Percentiles rank a stretch among this genome's conserved stretches.
Conservation (phyloP, 2,113 vertebrate species). For the Ammospiza caudacuta region DNA sequence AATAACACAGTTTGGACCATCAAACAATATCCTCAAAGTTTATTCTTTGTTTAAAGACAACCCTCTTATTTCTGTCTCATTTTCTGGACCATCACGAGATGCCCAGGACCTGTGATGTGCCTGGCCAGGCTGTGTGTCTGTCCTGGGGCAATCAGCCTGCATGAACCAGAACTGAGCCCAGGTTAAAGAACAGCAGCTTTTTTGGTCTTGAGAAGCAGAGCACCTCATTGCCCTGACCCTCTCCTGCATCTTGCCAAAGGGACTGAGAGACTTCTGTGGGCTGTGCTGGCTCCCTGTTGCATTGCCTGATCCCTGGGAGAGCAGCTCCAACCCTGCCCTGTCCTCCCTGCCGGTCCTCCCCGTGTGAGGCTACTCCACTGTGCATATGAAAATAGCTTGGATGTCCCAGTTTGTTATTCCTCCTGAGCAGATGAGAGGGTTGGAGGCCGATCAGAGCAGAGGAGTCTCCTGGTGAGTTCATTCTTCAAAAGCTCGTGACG, state of each 20-base stretch:
- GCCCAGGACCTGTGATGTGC: neutral
- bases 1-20: neutral
- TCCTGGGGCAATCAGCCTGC: no score
- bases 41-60: neutral
- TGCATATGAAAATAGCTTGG: neutral
- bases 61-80: neutral
- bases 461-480: constrained; percentile 31
- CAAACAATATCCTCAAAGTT: neutral
- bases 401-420: constrained; percentile 48
- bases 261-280: neutral
- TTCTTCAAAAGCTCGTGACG: constrained; percentile 40
- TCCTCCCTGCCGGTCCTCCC: neutral
- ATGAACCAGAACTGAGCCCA: neutral
- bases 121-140: fast-evolving
- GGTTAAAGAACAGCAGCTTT: neutral
- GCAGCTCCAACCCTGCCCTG: neutral
- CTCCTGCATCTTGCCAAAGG: neutral
- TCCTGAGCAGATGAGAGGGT: constrained; percentile 35
- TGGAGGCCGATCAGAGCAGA: constrained; percentile 57
- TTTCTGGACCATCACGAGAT: neutral
- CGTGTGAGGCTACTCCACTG: constrained; percentile 6
- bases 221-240: neutral
- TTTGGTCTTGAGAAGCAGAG: neutral
- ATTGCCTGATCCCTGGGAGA: neutral
- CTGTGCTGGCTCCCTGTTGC: neutral